Evolutionary conservation across 2,888 invertebrate species (phyloP), one percentile per base, ranked within the genome.

Genomic region (Conops quadrifasciatus): DNA sequence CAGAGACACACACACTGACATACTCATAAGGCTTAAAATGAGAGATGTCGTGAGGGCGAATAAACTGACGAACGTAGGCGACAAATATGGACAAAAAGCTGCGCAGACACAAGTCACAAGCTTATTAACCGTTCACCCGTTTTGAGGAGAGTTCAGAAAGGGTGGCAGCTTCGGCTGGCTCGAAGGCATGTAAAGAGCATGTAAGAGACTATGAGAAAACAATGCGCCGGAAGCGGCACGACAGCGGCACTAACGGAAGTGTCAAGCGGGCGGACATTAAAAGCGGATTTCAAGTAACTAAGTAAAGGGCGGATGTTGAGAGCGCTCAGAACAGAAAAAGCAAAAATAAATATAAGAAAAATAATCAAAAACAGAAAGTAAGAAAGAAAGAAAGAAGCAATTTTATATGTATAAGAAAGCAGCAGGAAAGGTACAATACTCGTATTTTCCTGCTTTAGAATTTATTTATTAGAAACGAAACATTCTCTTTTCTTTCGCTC

Each of bases 211-310:
- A 36, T 36, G 9, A 36, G 36, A 36, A 36, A 36, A 53, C 16
- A 36, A 30, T 21, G 67, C 51, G 43, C n/a, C 53, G 43, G 21
- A n/a, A 49, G 30, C 7, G n/a, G n/a, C 66, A 56, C 36, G 36
- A 36, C 36, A 36, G 36, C 36, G 9, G 36, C 36, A 36, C 36
- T 36, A 36, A 36, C 5, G 5, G 7, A n/a, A 45, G 9, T 26
- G 15, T 19, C 26, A 28, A 28, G 45, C 2, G n/a, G n/a, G n/a
- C n/a, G 15, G 26, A n/a, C 47, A 15, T 43, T 28, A 16, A 16
- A 28, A 59, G 53, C 16, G 28, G 59, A 58, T 43, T 36, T 9
- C 2, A 24, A 64, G 28, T 26, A 64, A 16, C 15, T 30, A 21
- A 28, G 43, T 47, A 28, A 16, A 21, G 26, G 13, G 24, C 11